phyloP scores from a whole-genome alignment of 2,888 invertebrate species.

The Polydrusus tereticollis region DNA sequence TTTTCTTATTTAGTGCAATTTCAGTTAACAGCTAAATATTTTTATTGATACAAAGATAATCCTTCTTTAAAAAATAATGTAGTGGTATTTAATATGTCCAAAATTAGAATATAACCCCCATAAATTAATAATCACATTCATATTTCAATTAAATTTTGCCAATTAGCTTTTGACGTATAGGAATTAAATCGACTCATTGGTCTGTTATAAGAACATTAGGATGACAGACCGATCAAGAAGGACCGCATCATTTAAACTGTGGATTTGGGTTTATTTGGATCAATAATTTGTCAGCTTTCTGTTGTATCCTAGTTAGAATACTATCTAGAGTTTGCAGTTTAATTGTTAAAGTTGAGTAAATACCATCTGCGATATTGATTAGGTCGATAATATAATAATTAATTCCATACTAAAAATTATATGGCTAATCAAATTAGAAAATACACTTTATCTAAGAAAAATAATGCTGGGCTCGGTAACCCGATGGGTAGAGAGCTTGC shows the following conservation, averaged over 20 bases:
- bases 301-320: not conserved
- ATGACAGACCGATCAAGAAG: slow-evolving; percentile 18
- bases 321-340: not conserved
- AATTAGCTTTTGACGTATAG: slow-evolving; percentile 19
- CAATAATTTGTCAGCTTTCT: slow-evolving; percentile 1
- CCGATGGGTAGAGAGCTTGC: no score
- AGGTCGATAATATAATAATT: not conserved
- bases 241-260: slow-evolving; percentile 1
- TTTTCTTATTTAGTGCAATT: no score
- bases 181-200: slow-evolving; percentile 35
- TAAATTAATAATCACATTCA: not conserved
- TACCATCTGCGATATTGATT: not conserved
- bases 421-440: no score
- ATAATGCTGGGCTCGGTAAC: no score
- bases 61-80: no score
- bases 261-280: slow-evolving; percentile 1
- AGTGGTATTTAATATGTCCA: no score
- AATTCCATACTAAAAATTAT: not conserved
- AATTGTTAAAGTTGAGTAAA: not conserved
- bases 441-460: no score
- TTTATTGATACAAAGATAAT: no score
- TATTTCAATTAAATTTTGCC: slow-evolving; percentile 33
- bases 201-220: slow-evolving; percentile 37
- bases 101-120: not conserved
- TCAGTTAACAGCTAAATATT: no score